Evolutionary conservation across 2,797 vertebrate genomes (phyloP).

Genomic region (Scolopax bukidnonensis): DNA sequence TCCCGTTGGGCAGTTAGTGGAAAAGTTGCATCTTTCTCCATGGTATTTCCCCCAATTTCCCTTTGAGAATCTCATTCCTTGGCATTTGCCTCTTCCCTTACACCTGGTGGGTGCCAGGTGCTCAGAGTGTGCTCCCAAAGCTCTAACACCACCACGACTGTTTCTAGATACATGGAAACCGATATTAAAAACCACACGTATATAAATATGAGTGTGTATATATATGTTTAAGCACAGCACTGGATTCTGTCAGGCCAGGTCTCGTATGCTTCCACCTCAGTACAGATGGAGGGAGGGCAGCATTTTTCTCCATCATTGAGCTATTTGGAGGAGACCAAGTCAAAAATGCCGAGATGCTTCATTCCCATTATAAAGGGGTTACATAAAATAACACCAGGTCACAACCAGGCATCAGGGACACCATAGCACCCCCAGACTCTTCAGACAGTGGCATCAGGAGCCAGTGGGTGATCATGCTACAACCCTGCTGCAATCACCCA

Average conservation of each 20-base stretch:
- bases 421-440: neutral
- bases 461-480: neutral
- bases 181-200: accelerated
- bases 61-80: neutral
- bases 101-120: accelerated
- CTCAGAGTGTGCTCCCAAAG: neutral
- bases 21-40: neutral
- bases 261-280: neutral
- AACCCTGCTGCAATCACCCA: neutral
- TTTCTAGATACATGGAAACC: neutral
- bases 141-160: neutral
- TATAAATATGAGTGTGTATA: neutral
- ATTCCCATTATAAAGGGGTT: neutral
- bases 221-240: accelerated
- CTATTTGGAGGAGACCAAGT: neutral
- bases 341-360: neutral
- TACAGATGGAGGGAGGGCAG: accelerated
- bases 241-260: neutral
- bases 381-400: neutral
- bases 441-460: neutral
- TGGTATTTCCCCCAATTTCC: neutral
- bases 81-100: neutral
- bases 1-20: neutral
- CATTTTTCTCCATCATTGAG: accelerated
- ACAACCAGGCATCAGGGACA: neutral